Conservation (phyloP, 2,797 vertebrate genomes). For the Epinephelus coioides region DNA sequence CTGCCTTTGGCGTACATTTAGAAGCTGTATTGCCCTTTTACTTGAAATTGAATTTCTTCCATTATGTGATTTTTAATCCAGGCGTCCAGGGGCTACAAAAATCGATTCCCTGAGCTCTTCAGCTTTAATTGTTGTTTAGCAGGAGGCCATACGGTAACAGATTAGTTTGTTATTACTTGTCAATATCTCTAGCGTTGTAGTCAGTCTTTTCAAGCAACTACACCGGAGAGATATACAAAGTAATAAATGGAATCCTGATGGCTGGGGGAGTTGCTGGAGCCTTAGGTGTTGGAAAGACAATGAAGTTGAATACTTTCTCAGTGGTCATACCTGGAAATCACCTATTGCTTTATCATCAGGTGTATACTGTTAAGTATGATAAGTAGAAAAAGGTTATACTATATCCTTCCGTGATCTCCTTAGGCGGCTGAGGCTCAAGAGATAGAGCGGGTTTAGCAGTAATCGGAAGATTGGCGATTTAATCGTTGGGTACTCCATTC, state of each 20-base stretch:
- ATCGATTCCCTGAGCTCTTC: constrained; percentile 73
- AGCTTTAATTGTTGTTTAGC: constrained; percentile 76
- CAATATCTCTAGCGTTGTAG: constrained; percentile 37
- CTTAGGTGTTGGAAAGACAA: not conserved
- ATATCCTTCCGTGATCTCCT: not conserved
- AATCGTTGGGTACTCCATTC: too few species aligned
- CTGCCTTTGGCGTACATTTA: constrained; percentile 77
- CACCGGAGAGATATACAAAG: not conserved
- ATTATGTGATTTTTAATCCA: constrained; percentile 84
- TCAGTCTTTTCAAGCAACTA: constrained; percentile 22
- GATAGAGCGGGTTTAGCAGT: too few species aligned
- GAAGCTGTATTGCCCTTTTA: constrained; percentile 83
- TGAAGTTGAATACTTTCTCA: not conserved
- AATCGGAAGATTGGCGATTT: too few species aligned
- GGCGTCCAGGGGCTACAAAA: constrained; percentile 73
- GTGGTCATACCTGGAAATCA: not conserved
- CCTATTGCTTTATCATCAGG: not conserved
- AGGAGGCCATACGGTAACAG: constrained; percentile 60
- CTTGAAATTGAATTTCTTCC: constrained; percentile 85
- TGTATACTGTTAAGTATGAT: not conserved
- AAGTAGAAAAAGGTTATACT: not conserved
- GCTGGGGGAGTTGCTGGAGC: not conserved
- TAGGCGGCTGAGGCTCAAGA: not conserved
- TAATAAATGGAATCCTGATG: not conserved
- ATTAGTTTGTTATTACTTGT: constrained; percentile 63